Evolutionary conservation across 2,888 invertebrate genomes (phyloP), one percentile per base, ranked within the genome.

Genomic region (Callinectes sapidus): DNA sequence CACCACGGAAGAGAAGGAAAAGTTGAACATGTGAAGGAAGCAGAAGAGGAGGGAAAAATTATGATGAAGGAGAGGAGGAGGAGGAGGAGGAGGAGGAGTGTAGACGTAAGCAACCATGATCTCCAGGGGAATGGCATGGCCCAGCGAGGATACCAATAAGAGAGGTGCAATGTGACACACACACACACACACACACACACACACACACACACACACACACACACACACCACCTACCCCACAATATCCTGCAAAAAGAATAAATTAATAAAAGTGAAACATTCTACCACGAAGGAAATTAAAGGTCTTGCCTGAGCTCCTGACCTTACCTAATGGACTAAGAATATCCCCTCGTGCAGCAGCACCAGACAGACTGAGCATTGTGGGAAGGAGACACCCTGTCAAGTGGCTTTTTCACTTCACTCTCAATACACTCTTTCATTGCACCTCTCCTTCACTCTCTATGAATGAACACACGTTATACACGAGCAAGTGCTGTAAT

Each of bases 121-220:
- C 81, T 81, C 81, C 35, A 71, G 71, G 81, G 81, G 35, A 81
- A 81, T 81, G 35, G 32, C 81, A 35, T 81, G 35, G 35, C 35
- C 81, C 14, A 18, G 81, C 14, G 13, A 35, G 81, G 35, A 71
- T 71, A 71, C 71, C 71, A 71, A 71, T 71, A 71, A n/a, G 71
- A 28, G 71, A 71, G 71, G 28, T 71, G 71, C 71, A 71, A n/a
- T 71, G 23, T 71, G 3, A 61, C 61, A 61, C 61, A 61, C 61
- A 61, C 61, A 61, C 61, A 61, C 28, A 71, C 71, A 71, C 71
- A 71, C 71, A 71, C 71, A 71, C 71, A 71, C 71, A 71, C 71
- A 71, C 71, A 71, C 71, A 71, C 71, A 71, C 71, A 71, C 71
- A 71, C 71, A 71, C 71, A 71, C 71, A 71, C 71, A n/a, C n/a